phyloP scores from a whole-genome alignment of 2,113 vertebrate genomes.

The Cebidichthys violaceus region DNA sequence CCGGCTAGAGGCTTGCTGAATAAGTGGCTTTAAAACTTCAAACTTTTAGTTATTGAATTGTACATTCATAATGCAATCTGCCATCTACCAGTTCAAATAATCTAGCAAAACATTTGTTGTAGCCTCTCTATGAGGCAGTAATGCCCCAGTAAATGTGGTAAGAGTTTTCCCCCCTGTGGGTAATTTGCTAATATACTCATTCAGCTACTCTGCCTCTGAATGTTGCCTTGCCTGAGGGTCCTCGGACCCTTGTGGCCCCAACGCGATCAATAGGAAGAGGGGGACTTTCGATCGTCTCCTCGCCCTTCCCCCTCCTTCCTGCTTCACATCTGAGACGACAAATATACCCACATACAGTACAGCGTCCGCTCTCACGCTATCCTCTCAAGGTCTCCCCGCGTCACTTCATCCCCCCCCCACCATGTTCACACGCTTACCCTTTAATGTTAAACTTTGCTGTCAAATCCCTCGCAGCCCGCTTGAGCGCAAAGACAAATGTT shows the following conservation, averaged over 20 bases:
- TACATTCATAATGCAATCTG: background rate
- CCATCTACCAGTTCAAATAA: background rate
- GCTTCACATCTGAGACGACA: slow-evolving; percentile 47
- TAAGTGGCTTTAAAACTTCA: background rate
- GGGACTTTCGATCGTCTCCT: slow-evolving; percentile 43
- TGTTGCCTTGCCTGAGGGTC: slow-evolving; percentile 58
- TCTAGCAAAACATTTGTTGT: slow-evolving; percentile 24
- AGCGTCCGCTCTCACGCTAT: background rate
- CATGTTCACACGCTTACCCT: slow-evolving; percentile 40
- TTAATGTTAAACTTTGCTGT: slow-evolving; percentile 67
- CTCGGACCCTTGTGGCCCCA: slow-evolving; percentile 26
- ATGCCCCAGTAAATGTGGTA: slow-evolving; percentile 60
- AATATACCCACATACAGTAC: background rate
- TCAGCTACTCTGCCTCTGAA: slow-evolving; percentile 44
- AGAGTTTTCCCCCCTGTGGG: slow-evolving; percentile 13
- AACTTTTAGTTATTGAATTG: background rate
- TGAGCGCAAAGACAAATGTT: slow-evolving; percentile 79
- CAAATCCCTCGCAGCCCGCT: slow-evolving; percentile 34
- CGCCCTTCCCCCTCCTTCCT: background rate
- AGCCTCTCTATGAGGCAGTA: slow-evolving; percentile 33
- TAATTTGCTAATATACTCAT: slow-evolving; percentile 57
- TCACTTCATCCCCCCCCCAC: background rate
- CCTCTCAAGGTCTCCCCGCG: background rate
- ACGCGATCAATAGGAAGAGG: slow-evolving; percentile 57
- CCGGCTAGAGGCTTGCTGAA: background rate